Conservation (phyloP, 2,797 vertebrate species). For the Otolemur crassicaudatus region DNA sequence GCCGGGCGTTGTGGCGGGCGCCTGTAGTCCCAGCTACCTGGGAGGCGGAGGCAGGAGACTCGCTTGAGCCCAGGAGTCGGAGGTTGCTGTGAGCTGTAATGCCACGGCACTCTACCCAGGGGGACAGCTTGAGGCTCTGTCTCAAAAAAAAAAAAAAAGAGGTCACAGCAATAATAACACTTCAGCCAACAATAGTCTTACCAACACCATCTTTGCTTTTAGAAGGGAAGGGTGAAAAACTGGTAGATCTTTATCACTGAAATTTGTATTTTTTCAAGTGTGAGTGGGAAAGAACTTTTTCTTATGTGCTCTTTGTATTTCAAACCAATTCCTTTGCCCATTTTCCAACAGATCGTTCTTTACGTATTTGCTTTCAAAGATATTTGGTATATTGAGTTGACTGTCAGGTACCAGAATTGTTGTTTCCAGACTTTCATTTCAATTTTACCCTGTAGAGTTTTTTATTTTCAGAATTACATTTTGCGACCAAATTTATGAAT, state of each 20-base stretch:
- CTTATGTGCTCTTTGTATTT: neutral
- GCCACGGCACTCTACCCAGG: too few species aligned
- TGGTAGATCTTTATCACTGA: neutral
- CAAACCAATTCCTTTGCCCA: neutral
- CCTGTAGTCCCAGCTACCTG: too few species aligned
- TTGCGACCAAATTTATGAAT: neutral
- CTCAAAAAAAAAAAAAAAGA: too few species aligned
- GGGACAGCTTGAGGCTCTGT: too few species aligned
- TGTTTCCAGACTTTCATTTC: neutral
- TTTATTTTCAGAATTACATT: neutral
- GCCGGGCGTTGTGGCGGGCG: too few species aligned
- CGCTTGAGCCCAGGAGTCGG: too few species aligned
- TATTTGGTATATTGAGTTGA: neutral
- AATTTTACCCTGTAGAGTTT: neutral
- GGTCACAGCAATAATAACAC: neutral
- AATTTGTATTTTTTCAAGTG: neutral
- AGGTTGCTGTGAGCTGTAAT: too few species aligned
- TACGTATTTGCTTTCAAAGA: neutral
- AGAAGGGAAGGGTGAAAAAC: neutral
- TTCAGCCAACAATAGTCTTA: neutral
- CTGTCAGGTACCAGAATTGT: neutral
- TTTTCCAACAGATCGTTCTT: neutral
- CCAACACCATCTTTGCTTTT: neutral
- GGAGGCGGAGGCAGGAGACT: too few species aligned
- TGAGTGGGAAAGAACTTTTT: neutral